A percentile compares a stretch with the other conserved stretches of the same genome.
Evolutionary conservation across 2,888 invertebrate species (phyloP).

Genomic region (Microctonus brassicae): DNA sequence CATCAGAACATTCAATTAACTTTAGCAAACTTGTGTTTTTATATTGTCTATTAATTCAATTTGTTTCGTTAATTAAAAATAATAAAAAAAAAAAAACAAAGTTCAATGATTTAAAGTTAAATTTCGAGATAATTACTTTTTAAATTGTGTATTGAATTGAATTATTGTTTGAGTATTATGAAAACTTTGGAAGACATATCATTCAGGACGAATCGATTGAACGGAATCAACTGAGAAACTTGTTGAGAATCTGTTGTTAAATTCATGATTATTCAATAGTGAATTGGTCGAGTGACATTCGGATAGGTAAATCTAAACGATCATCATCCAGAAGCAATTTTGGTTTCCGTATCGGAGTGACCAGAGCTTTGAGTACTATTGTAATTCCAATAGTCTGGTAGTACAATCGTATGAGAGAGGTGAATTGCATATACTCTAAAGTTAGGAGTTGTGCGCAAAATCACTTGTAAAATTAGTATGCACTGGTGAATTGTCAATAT

Average conservation of each 20-base stretch:
- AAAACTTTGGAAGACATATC: too few relatives aligned
- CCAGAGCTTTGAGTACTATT: slow-evolving; percentile 29
- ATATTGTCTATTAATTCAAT: slow-evolving; percentile 39
- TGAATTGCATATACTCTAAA: neutral
- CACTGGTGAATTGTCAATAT: slow-evolving; percentile 21
- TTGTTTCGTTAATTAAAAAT: slow-evolving; percentile 5
- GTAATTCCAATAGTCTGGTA: slow-evolving; percentile 36
- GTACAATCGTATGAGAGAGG: neutral
- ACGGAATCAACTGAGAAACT: neutral
- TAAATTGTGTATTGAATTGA: too few relatives aligned
- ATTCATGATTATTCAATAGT: slow-evolving; percentile 11
- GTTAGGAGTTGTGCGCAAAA: slow-evolving; percentile 2
- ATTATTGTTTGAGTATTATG: too few relatives aligned
- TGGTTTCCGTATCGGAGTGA: slow-evolving; percentile 33
- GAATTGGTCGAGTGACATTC: slow-evolving; percentile 20
- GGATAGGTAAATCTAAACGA: slow-evolving; percentile 31
- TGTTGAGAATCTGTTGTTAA: slow-evolving; percentile 10
- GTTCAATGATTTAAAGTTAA: slow-evolving; percentile 10
- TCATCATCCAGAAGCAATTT: slow-evolving; percentile 38
- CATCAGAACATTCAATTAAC: slow-evolving; percentile 48
- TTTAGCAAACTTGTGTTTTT: slow-evolving; percentile 35
- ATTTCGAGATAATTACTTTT: too few relatives aligned
- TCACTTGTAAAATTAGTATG: slow-evolving; percentile 22
- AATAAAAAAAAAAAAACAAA: neutral
- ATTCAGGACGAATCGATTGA: too few relatives aligned